A percentile compares a stretch with the other conserved stretches of the same genome.
These are phyloP conservation scores for Eurosta solidaginis DNA, from an alignment of 1,140 invertebrate genomes.

Conservation along the genomic window DNA sequence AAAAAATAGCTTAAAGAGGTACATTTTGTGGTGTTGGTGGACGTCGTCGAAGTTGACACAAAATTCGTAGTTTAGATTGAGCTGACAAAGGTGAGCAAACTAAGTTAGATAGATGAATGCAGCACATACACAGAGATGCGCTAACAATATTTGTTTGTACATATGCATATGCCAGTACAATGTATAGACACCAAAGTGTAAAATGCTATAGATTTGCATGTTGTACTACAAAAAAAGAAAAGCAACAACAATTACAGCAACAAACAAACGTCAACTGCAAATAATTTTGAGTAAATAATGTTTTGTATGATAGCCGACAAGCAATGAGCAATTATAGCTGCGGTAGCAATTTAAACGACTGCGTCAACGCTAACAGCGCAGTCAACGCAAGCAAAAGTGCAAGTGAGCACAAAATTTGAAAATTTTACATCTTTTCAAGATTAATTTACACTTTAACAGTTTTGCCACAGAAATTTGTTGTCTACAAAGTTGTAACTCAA, in stretches of 20 bases:
- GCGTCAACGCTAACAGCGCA: conserved; percentile 29
- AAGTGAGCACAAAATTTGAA: conserved; percentile 17
- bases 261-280: conserved; percentile 44
- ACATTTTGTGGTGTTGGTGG: neutral
- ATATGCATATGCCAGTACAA: neutral
- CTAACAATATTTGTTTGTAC: no score
- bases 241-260: conserved; percentile 35
- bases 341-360: neutral
- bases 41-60: neutral
- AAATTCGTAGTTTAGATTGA: neutral
- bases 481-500: neutral
- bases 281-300: neutral
- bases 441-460: neutral
- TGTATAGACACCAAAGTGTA: neutral
- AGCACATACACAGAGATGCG: neutral
- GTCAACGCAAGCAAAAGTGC: conserved; percentile 37
- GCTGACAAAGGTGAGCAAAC: neutral
- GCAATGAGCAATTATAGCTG: neutral
- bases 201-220: neutral
- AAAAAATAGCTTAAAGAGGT: neutral
- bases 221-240: no score
- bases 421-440: neutral
- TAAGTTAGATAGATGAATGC: no score
- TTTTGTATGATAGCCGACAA: neutral
- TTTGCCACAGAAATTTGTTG: conserved; percentile 2